Evolutionary conservation across 1,140 invertebrate genomes (phyloP).

Genomic region (Riptortus pedestris): DNA sequence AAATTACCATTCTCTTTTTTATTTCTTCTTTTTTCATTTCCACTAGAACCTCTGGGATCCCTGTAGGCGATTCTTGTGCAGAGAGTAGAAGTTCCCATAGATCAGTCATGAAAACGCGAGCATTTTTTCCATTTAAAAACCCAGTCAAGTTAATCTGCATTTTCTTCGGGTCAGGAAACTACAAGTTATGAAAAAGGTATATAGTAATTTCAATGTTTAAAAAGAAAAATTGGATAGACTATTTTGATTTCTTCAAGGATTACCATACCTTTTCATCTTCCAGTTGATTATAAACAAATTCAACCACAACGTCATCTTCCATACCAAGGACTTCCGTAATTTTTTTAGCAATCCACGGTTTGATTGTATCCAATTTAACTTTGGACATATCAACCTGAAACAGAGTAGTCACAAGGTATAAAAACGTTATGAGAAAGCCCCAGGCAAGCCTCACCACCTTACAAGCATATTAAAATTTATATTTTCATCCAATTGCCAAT

Average conservation of each 20-base stretch:
- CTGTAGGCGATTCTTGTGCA: constrained; percentile 86
- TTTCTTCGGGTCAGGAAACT: constrained; percentile 91
- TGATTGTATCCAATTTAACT: constrained; percentile 93
- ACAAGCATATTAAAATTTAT: no score
- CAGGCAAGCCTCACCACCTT: neutral
- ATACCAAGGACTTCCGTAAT: constrained; percentile 90
- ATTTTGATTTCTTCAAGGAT: neutral
- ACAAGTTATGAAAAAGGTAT: constrained; percentile 32
- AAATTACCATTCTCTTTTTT: constrained; percentile 61
- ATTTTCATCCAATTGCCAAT: no score
- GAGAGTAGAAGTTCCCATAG: constrained; percentile 90
- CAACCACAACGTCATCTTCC: constrained; percentile 96
- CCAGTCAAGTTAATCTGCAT: constrained; percentile 99
- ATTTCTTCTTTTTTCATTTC: constrained; percentile 96
- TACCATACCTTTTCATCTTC: constrained; percentile 74
- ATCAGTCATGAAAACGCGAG: constrained; percentile 92
- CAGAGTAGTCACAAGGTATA: constrained; percentile 21
- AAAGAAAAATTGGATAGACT: neutral
- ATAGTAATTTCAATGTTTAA: neutral
- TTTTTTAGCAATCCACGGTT: constrained; percentile 97
- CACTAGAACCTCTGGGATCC: constrained; percentile 85
- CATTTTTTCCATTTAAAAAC: constrained; percentile 96
- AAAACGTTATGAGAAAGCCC: neutral
- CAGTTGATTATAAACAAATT: constrained; percentile 97
- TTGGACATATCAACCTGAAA: constrained; percentile 94